These are phyloP conservation scores for Odontocolon sp. DNA, from an alignment of 2,888 invertebrate species.

Conservation along the genomic window DNA sequence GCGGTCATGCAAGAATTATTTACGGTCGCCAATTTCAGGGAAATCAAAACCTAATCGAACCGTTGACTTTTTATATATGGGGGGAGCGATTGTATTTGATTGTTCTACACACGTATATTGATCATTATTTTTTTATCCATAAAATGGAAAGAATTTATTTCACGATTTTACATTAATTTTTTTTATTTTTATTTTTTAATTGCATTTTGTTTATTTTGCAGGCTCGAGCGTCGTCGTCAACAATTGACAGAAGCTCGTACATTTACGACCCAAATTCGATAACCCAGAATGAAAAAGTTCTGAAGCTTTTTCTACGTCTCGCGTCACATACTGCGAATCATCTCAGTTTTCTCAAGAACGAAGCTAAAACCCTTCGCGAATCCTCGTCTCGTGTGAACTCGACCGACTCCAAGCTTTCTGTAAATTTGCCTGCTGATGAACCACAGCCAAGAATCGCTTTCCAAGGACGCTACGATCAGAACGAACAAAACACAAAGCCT, in stretches of 20 bases:
- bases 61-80: too few species aligned
- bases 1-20: background rate
- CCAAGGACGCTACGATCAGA: too few species aligned
- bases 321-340: constrained; percentile 57
- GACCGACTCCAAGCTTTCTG: background rate
- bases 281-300: constrained; percentile 59
- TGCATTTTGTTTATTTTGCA: constrained; percentile 16
- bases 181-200: too few species aligned
- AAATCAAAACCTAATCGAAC: too few species aligned
- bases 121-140: too few species aligned
- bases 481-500: too few species aligned
- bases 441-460: too few species aligned
- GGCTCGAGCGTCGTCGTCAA: constrained; percentile 22
- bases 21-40: too few species aligned
- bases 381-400: background rate
- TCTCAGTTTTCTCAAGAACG: constrained; percentile 52
- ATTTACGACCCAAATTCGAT: constrained; percentile 59
- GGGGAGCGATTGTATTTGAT: too few species aligned
- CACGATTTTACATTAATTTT: too few species aligned
- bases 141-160: too few species aligned
- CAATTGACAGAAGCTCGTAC: constrained; percentile 12
- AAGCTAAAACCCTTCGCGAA: background rate
- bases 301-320: constrained; percentile 55
- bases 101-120: too few species aligned
- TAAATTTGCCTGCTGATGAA: background rate